Evolutionary conservation across 2,113 vertebrate species (phyloP), one percentile per base, ranked within the genome.

Genomic region (Megaleporinus macrocephalus): DNA sequence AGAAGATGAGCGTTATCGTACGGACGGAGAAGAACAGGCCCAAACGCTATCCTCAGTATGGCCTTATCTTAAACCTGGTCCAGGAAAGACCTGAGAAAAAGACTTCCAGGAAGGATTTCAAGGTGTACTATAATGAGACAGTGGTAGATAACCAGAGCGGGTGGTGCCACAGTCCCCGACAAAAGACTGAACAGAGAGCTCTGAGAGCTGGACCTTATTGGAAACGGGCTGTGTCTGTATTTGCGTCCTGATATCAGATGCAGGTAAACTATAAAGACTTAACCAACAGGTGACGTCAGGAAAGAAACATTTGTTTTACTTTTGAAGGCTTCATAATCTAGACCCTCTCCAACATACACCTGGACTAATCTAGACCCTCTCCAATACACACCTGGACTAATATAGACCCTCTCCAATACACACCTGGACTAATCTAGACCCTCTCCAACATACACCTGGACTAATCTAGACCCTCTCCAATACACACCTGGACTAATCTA

Each of bases 1-100:
- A 94, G 91, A 89, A 95, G 93, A 95, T 91, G 94, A 95, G 93
- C 90, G 92, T 94, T 95, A 94, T 95, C 92, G 83, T 69, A 51
- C 53, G 62, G 20, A 29, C 30, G 36, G 24, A 5, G 20, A 57
- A 57, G 78, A 65, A 55, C 47, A 84, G 72, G 27, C 36, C 41
- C 26, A 47, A 29, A 30, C 30, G 30, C 41, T 15, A n/a, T 27
- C 62, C 15, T 29, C 51, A 36, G 22, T 41, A 51, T 15, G 30
- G 57, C 41, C 61, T 76, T 66, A 47, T 57, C 82, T 84, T 80
- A 78, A 76, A 62, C 79, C 85, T 80, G 65, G 83, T 76, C 75
- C 86, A 78, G 76, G 63, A 30, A 79, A 29, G 47, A 83, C 9
- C 68, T 29, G 47, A 30, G 29, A 71, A 36, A 73, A 57, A 55